Percentiles rank a stretch among this genome's conserved stretches.
Conservation (phyloP, 1,140 invertebrate genomes). For the Zelostemma sp. region DNA sequence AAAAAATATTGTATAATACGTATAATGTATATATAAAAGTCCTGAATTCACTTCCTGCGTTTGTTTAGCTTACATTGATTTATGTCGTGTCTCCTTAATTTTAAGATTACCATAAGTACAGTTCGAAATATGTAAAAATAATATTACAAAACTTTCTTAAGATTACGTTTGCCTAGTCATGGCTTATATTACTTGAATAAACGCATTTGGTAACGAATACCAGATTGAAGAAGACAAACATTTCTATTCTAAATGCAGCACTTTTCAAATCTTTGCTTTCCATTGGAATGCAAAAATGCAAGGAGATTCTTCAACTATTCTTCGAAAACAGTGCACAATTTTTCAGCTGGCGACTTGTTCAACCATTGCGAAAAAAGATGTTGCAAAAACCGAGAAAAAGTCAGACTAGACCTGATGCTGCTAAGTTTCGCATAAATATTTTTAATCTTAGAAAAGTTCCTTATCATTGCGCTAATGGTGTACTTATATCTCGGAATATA, state of each 20-base stretch:
- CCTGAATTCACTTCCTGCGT: conserved; percentile 11
- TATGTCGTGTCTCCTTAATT: conserved; percentile 1
- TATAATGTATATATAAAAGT: conserved; percentile 32
- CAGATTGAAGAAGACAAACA: neutral
- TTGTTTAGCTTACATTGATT: neutral
- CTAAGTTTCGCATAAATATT: too few species aligned
- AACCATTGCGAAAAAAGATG: too few species aligned
- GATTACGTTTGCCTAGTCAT: neutral
- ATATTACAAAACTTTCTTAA: neutral
- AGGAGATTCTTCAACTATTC: neutral
- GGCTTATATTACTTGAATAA: neutral
- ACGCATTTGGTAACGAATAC: neutral
- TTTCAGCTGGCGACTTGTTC: too few species aligned
- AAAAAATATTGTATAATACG: conserved; percentile 43
- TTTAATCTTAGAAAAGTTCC: neutral
- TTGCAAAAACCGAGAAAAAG: too few species aligned
- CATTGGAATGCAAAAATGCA: neutral
- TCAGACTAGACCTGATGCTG: conserved; percentile 11
- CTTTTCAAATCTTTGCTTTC: neutral
- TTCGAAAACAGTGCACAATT: too few species aligned
- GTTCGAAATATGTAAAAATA: conserved; percentile 10
- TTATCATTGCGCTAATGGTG: too few species aligned
- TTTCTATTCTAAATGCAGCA: neutral
- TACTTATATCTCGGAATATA: neutral
- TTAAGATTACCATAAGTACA: conserved; percentile 30